phyloP scores from a whole-genome alignment of 2,888 invertebrate species.

The Nomada goodeniana region DNA sequence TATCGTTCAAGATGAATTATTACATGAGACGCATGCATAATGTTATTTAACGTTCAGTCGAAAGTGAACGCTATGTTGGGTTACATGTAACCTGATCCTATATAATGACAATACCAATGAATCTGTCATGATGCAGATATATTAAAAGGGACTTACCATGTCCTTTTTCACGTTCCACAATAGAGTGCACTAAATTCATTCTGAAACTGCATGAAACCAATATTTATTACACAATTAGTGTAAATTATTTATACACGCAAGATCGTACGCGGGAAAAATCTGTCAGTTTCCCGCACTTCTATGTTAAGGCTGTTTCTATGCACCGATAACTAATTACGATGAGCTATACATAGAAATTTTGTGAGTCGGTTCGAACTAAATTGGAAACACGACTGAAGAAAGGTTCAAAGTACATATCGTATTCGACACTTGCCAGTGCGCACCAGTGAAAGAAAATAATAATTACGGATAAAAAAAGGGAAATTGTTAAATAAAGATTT shows the following conservation, averaged over 20 bases:
- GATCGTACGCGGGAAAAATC: conserved; percentile 67
- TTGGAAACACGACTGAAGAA: conserved; percentile 16
- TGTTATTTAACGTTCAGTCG: not conserved
- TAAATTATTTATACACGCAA: conserved; percentile 30
- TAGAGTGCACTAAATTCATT: conserved; percentile 77
- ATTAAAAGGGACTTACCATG: conserved; percentile 72
- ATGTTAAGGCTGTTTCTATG: not conserved
- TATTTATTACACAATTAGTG: conserved; percentile 30
- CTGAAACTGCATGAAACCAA: conserved; percentile 61
- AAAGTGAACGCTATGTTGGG: not conserved
- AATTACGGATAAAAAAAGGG: not conserved
- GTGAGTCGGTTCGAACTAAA: not conserved
- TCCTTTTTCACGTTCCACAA: conserved; percentile 77
- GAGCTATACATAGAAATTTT: no score
- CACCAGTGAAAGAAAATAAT: not conserved
- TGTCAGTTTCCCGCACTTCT: conserved; percentile 51
- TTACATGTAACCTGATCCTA: conserved; percentile 51
- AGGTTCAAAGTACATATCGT: conserved; percentile 3
- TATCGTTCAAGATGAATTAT: not conserved
- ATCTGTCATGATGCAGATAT: not conserved
- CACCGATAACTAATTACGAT: not conserved
- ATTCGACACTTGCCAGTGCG: not conserved
- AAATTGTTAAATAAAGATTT: not conserved
- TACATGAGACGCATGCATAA: not conserved
- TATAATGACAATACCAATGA: conserved; percentile 2